Percentiles rank a stretch among this genome's conserved stretches.
These are phyloP conservation scores for Clarias magur DNA, from an alignment of 2,113 vertebrate species.

Conservation along the genomic window DNA sequence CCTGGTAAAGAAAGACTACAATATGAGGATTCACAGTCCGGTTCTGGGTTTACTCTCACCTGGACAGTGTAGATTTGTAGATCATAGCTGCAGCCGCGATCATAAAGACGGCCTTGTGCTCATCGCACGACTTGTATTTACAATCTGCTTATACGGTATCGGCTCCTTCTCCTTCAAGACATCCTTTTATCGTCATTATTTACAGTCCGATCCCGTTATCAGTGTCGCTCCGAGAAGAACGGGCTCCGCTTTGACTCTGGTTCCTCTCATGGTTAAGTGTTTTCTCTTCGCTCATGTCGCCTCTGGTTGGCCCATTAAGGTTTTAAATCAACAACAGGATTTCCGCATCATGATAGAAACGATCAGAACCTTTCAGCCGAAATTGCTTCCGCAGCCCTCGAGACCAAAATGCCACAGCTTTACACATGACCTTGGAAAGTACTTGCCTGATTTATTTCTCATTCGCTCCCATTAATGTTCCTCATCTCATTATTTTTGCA, in stretches of 20 bases:
- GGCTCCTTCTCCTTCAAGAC: neutral
- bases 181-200: neutral
- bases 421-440: constrained; percentile 17
- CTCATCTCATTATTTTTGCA: constrained; percentile 27
- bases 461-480: constrained; percentile 26
- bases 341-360: neutral
- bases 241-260: neutral
- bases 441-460: constrained; percentile 28
- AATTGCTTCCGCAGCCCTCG: neutral
- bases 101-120: neutral
- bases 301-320: neutral
- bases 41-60: neutral
- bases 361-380: neutral
- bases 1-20: too few relatives aligned
- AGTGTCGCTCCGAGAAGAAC: neutral
- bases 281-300: neutral
- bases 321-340: neutral
- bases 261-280: neutral
- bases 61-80: neutral
- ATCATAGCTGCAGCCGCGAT: neutral
- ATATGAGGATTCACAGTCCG: neutral
- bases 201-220: neutral
- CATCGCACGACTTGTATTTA: neutral
- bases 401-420: neutral
- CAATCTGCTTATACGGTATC: neutral